Conservation (phyloP, 2,113 vertebrate species). For the Nesospiza acunhae region DNA sequence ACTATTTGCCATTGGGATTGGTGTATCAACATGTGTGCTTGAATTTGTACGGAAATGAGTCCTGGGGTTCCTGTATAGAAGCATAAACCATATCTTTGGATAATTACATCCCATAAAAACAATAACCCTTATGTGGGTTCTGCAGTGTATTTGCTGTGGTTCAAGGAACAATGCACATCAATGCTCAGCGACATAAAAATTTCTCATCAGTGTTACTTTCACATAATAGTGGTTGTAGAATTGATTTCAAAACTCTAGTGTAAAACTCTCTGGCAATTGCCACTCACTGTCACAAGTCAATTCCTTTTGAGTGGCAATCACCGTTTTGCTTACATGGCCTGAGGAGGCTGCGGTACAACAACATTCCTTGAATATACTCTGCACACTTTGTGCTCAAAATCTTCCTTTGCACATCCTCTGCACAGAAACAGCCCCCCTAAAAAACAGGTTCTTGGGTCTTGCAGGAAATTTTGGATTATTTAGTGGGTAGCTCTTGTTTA, state of each 20-base stretch:
- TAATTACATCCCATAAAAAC: neutral
- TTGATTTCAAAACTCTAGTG: neutral
- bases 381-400: neutral
- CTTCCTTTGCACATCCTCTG: neutral
- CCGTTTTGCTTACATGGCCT: neutral
- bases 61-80: neutral
- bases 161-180: neutral
- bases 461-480: neutral
- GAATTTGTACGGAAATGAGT: neutral
- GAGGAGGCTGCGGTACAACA: neutral
- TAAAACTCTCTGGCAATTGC: neutral
- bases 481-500: neutral
- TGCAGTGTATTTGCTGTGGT: neutral
- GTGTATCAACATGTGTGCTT: neutral
- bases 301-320: neutral
- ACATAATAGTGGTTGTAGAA: neutral
- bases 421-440: neutral
- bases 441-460: neutral
- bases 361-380: neutral
- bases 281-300: neutral
- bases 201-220: neutral
- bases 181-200: neutral
- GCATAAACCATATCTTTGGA: neutral
- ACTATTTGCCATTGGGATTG: neutral
- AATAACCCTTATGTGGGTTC: neutral